Evolutionary conservation across 2,888 invertebrate genomes (phyloP), one percentile per base, ranked within the genome.

Genomic region (Diaperis boleti): DNA sequence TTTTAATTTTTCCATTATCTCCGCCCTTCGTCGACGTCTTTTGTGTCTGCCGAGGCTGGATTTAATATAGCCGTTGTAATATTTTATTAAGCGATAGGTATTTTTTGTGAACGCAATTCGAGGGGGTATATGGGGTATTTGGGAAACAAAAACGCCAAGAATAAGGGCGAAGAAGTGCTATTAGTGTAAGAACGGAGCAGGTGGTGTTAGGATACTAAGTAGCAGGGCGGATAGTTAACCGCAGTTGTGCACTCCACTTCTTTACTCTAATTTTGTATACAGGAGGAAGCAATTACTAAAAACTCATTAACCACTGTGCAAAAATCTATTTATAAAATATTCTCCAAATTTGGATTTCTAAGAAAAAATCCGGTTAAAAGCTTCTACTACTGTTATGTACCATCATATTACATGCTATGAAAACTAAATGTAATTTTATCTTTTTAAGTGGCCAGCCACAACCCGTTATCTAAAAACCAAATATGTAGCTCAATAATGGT

Each of bases 31-130:
- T 3, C 41, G 22, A 50, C 20, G 52, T 52, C 35, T 20, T 26
- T 22, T 22, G 22, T 33, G 59, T 31, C 14, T 11, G 45, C 11
- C 14, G 8, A 14, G 37, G 33, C 31, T 47, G 14, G 47, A 65
- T 72, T 72, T 72, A 72, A 73, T 70, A 71, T 68, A 72, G 71
- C 67, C 59, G 55, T 54, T 62, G 66, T 69, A 69, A 71, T 72
- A 71, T 74, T 76, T 76, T 76, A 76, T 76, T 73, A 74, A 74
- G 74, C 75, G 75, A 74, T 75, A 72, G 74, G 75, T 76, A 74
- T 74, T 76, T 73, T 68, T 65, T 65, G 64, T 67, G 49, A 45
- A 64, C 60, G 64, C 63, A 47, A 44, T 69, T 66, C 56, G 63
- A 60, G 66, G 57, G 64, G 61, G 35, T 69, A 65, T 67, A 72